phyloP scores from a whole-genome alignment of 1,140 invertebrate genomes.

The Zaprionus ornatus region DNA sequence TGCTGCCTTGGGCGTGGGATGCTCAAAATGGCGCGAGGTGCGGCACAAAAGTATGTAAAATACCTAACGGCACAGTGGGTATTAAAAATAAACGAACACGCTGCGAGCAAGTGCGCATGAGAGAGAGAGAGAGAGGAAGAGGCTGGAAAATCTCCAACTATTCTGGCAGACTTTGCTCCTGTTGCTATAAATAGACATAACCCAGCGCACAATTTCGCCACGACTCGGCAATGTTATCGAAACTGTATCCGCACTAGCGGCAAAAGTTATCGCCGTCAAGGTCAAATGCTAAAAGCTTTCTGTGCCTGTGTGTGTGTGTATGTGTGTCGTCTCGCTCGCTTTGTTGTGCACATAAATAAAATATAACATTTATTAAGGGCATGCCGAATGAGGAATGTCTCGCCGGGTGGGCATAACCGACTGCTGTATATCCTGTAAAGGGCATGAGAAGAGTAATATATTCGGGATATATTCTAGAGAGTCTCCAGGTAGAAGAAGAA shows the following conservation, averaged over 20 bases:
- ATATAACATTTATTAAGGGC: constrained; percentile 38
- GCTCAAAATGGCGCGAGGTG: not conserved
- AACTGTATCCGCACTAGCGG: constrained; percentile 74
- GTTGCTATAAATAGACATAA: constrained; percentile 63
- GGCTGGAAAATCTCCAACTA: constrained; percentile 73
- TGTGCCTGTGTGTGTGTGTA: not conserved
- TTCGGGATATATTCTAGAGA: too few relatives aligned
- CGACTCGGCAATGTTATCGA: constrained; percentile 54
- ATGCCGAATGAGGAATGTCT: constrained; percentile 28
- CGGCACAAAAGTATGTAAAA: not conserved
- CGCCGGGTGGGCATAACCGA: not conserved
- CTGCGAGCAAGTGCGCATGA: constrained; percentile 27
- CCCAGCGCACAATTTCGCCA: constrained; percentile 56
- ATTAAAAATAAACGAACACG: constrained; percentile 74
- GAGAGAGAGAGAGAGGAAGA: not conserved
- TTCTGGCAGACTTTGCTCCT: constrained; percentile 60
- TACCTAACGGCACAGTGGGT: constrained; percentile 20
- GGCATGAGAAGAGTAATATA: too few relatives aligned
- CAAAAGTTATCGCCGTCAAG: constrained; percentile 38
- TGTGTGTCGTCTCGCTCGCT: not conserved
- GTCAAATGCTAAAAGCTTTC: constrained; percentile 23
- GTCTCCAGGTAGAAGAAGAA: too few relatives aligned
- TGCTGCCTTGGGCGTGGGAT: constrained; percentile 20
- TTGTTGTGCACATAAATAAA: constrained; percentile 36
- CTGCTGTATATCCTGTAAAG: not conserved